phyloP scores from a whole-genome alignment of 1,140 invertebrate species.

The Agraylea sexmaculata region DNA sequence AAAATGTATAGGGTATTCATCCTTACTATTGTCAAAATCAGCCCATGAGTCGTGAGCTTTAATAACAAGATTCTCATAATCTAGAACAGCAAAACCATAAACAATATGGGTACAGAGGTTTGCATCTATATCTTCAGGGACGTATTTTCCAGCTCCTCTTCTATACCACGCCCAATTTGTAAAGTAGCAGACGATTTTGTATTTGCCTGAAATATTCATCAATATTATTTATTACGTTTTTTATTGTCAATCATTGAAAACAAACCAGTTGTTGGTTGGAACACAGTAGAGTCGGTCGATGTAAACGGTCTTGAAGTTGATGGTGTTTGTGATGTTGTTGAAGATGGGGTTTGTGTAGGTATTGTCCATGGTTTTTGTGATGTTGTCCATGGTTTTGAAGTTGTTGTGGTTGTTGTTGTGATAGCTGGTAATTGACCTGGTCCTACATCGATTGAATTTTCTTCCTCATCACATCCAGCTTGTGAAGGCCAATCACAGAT shows the following conservation, averaged over 20 bases:
- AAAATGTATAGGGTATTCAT: slow-evolving; percentile 6
- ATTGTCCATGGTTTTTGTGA: slow-evolving; percentile 10
- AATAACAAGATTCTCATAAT: slow-evolving; percentile 61
- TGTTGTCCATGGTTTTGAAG: no score
- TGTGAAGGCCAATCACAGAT: slow-evolving; percentile 69
- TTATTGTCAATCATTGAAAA: no score
- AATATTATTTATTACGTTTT: no score
- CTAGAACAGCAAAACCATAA: slow-evolving; percentile 82
- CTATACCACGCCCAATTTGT: slow-evolving; percentile 92
- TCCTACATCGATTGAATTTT: slow-evolving; percentile 9
- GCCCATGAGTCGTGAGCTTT: slow-evolving; percentile 82
- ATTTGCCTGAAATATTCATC: slow-evolving; percentile 41
- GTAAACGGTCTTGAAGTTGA: slow-evolving; percentile 20
- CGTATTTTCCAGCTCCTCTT: slow-evolving; percentile 66
- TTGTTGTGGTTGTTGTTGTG: slow-evolving; percentile 20
- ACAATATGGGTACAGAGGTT: slow-evolving; percentile 83
- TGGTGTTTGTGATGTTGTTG: slow-evolving; percentile 17
- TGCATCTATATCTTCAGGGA: slow-evolving; percentile 75
- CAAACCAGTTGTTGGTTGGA: slow-evolving; percentile 8
- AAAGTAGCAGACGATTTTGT: slow-evolving; percentile 81
- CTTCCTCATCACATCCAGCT: slow-evolving; percentile 47
- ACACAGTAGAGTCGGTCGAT: slow-evolving; percentile 10
- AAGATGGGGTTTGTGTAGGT: background rate
- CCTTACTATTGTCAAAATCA: slow-evolving; percentile 72
- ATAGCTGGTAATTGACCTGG: slow-evolving; percentile 18